These are phyloP conservation scores for Falco punctatus DNA, from an alignment of 2,113 vertebrate species.

Conservation along the genomic window DNA sequence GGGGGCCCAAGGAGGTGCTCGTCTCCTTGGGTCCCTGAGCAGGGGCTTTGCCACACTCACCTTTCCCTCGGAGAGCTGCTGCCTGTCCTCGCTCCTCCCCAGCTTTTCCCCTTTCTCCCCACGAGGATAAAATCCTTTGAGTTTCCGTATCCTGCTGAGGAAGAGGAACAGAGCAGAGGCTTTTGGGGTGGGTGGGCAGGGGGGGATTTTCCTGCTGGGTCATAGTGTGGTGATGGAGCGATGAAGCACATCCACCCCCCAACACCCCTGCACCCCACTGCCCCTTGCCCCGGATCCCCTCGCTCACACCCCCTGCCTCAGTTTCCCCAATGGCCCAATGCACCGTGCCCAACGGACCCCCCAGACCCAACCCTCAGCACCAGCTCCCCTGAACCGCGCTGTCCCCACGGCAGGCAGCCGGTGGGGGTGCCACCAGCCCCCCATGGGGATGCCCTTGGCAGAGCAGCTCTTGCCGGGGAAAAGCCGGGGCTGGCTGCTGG, in stretches of 20 bases:
- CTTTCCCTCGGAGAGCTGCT: background rate
- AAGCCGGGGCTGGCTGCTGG: background rate
- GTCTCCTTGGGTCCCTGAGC: fast-evolving
- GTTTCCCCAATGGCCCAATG: background rate
- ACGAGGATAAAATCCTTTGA: background rate
- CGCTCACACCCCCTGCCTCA: background rate
- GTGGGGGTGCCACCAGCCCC: fast-evolving
- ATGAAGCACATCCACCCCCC: background rate
- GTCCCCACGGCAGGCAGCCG: background rate
- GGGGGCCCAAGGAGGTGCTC: background rate
- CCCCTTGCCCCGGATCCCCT: too few relatives aligned
- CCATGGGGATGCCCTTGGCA: background rate
- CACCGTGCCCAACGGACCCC: fast-evolving
- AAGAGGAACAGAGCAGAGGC: background rate
- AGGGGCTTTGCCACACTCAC: background rate
- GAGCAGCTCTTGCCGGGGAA: background rate
- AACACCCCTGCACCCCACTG: fast-evolving
- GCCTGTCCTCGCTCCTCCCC: background rate
- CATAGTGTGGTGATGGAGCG: background rate
- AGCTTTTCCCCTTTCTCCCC: background rate
- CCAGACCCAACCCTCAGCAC: background rate
- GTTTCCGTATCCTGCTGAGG: background rate
- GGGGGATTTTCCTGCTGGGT: fast-evolving
- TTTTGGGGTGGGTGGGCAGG: background rate
- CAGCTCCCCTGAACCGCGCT: fast-evolving